phyloP scores from a whole-genome alignment of 1,140 invertebrate genomes.

The Bombus soroeensis region DNA sequence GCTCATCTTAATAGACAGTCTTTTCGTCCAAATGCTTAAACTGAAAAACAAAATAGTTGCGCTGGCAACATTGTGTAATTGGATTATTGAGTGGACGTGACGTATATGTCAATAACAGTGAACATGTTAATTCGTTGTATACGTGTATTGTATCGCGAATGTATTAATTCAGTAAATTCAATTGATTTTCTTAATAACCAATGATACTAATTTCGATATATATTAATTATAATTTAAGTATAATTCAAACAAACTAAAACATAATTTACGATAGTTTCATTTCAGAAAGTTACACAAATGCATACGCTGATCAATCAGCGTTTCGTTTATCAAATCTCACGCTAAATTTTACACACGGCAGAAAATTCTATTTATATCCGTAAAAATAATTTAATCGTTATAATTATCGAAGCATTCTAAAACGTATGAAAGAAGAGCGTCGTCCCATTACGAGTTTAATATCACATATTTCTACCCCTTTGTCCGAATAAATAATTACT shows the following conservation, averaged over 20 bases:
- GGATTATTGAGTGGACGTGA: not conserved
- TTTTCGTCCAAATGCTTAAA: not conserved
- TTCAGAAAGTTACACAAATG: too few relatives aligned
- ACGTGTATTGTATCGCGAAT: not conserved
- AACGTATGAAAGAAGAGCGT: too few relatives aligned
- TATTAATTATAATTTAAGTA: not conserved
- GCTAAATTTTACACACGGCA: not conserved
- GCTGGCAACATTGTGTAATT: not conserved
- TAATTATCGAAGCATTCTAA: too few relatives aligned
- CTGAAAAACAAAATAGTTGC: not conserved
- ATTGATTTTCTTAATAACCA: not conserved
- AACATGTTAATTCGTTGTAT: not conserved
- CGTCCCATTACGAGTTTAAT: too few relatives aligned
- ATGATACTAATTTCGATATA: not conserved
- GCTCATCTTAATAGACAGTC: not conserved
- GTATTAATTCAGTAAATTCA: not conserved
- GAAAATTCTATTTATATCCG: too few relatives aligned
- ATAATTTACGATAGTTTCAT: too few relatives aligned
- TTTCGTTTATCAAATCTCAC: not conserved
- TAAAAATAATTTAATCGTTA: too few relatives aligned
- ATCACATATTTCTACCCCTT: too few relatives aligned
- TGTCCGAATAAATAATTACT: too few relatives aligned
- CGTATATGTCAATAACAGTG: not conserved
- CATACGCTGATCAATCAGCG: not conserved
- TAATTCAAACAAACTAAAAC: too few relatives aligned